A percentile compares a stretch with the other conserved stretches of the same genome.
Conservation (phyloP, 2,888 invertebrate genomes). For the Tiliacea aurago region DNA sequence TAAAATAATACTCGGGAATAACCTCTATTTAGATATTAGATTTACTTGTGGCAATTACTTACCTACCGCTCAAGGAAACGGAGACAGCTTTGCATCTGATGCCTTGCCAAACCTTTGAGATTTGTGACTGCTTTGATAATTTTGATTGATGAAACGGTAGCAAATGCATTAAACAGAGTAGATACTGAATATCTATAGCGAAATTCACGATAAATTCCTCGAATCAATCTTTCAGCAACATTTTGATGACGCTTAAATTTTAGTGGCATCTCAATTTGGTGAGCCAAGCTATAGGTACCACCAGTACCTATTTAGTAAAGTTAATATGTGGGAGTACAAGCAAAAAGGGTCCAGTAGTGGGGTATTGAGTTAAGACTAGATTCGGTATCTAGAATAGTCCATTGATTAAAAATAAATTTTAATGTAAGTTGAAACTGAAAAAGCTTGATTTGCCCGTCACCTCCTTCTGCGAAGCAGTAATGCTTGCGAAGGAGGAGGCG, state of each 20-base stretch:
- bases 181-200: background rate
- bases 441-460: too few relatives aligned
- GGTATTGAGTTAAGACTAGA: too few relatives aligned
- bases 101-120: background rate
- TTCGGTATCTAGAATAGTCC: too few relatives aligned
- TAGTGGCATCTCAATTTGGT: background rate
- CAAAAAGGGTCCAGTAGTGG: too few relatives aligned
- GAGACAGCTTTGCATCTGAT: slow-evolving; percentile 20
- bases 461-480: too few relatives aligned
- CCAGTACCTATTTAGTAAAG: too few relatives aligned
- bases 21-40: slow-evolving; percentile 22
- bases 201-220: background rate
- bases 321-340: too few relatives aligned
- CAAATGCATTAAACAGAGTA: background rate
- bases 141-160: slow-evolving; percentile 10
- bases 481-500: too few relatives aligned
- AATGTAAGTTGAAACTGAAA: too few relatives aligned
- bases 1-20: slow-evolving; percentile 4
- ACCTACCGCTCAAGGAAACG: background rate
- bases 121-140: slow-evolving; percentile 11
- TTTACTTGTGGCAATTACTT: slow-evolving; percentile 4
- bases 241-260: background rate
- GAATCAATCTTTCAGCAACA: background rate
- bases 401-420: too few relatives aligned
- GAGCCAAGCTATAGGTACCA: background rate